Evolutionary conservation across 37 sponge, comb jelly and placozoan species (phyloP), one percentile per base, ranked within the genome.

Genomic region (Crambe crambe): DNA sequence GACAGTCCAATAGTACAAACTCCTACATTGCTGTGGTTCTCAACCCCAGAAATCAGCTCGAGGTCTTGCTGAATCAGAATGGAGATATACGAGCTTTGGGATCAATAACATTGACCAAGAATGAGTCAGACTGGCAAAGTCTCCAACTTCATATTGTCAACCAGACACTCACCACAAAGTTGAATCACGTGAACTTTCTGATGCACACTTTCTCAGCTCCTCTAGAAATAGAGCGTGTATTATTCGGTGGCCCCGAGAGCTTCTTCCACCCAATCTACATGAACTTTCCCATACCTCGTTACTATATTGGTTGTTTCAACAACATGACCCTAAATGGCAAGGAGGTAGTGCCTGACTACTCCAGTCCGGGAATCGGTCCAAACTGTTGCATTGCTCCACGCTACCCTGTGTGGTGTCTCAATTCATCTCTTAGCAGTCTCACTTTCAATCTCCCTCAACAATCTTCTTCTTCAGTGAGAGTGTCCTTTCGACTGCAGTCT

Each of bases 231-330:
- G 32, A 34, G 10, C 25, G 34, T 40, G 58, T 70, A 25, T 71
- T 22, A 23, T 39, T 80, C 18, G 71, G 72, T 0, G 80, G 80
- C 0, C 56, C 72, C 8, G 23, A 80, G 27, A 60, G 37, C 41
- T 80, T 71, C 31, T 59, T 71, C 30, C 2, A 69, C 18, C 72
- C 71, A 40, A 20, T 39, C 1, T 58, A 35, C 42, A 39, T 32
- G 2, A 30, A 68, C 32, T 39, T 80, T 8, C 23, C 68, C 0
- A 17, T 42, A 12, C 22, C 80, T 15, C 21, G 23, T 8, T 80
- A 71, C 57, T 80, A 68, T 71, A 32, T 80, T 39, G 80, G 80
- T 40, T 80, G 80, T 26, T 22, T 80, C 20, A 59, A 25, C 21
- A 70, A 80, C 61, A 21, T 70, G 10, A 38, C 43, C 37, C 22